Conservation (phyloP, 35 echinoderm and acorn worm genomes). For the Acanthaster planci region DNA sequence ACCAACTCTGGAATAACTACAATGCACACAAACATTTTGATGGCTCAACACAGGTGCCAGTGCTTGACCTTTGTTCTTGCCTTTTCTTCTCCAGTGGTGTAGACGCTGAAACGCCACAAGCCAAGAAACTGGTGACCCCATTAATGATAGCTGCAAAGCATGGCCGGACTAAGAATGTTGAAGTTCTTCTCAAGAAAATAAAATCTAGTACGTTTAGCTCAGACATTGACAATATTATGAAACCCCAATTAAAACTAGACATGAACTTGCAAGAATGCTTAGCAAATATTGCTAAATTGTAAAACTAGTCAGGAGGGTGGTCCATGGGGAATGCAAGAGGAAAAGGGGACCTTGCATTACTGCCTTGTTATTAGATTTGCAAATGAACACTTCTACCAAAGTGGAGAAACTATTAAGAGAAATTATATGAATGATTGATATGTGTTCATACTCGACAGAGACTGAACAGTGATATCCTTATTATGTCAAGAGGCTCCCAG, state of each 20-base stretch:
- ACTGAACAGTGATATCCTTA: too few species aligned
- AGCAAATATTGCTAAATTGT: not conserved
- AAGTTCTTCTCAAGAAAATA: conserved; percentile 55
- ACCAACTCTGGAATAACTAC: too few species aligned
- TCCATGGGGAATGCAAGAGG: not conserved
- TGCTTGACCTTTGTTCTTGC: not conserved
- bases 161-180: conserved; percentile 65
- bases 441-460: too few species aligned
- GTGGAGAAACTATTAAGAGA: too few species aligned
- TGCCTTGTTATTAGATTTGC: not conserved
- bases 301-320: too few species aligned
- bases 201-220: conserved; percentile 9
- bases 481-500: too few species aligned
- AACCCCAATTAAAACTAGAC: not conserved
- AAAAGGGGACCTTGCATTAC: not conserved
- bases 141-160: conserved; percentile 76
- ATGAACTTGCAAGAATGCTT: not conserved
- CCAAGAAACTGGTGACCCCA: conserved; percentile 61
- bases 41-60: not conserved
- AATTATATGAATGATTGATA: too few species aligned
- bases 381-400: not conserved
- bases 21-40: not conserved
- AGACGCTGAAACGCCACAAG: conserved; percentile 22
- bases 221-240: not conserved
- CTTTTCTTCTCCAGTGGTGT: conserved; percentile 10